Evolutionary conservation across 1,140 invertebrate species (phyloP), one percentile per base, ranked within the genome.

Genomic region (Achroia grisella): DNA sequence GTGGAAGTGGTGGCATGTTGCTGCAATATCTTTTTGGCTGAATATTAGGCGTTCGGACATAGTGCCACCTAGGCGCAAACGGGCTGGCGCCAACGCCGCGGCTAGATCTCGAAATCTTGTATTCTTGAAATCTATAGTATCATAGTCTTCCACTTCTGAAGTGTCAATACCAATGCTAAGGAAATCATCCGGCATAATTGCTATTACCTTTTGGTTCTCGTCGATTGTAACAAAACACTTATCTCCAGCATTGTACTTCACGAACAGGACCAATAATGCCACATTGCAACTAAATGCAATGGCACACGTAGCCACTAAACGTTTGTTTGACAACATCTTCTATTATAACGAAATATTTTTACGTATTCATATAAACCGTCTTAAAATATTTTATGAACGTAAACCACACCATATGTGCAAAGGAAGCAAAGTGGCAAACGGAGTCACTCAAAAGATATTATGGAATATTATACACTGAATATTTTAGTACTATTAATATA

Each of bases 21-120:
- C 37, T 9, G 56, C 39, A n/a, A 58, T 45, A 37, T 72, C 69
- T 36, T 72, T 56, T 13, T 65, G 35, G 56, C 86, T 85, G 50
- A 91, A 93, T 48, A 87, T 87, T 32, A 92, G 73, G 43, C 89
- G 87, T 63, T 93, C 91, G 0, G 91, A 89, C 62, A 90, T 87
- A 28, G 89, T 92, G 0, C 91, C 91, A 27, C 91, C 91, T 11
- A 92, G 62, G 44, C 91, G 85, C 1, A 92, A 67, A 52, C 89
- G 89, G 17, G 89, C 89, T 4, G 91, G 90, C 29, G 86, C 78
- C 29, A 93, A 66, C 12, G 88, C 74, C 42, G 60, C 57, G 2
- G 89, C 88, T 51, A 92, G 70, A 52, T 88, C 85, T 12, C 86
- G 55, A 48, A 92, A 84, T 62, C 72, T 86, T 9, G 42, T 43